Base-by-base conservation (phyloP, 64 coral and sea anemone genomes). In the Montipora capricornis region DNA sequence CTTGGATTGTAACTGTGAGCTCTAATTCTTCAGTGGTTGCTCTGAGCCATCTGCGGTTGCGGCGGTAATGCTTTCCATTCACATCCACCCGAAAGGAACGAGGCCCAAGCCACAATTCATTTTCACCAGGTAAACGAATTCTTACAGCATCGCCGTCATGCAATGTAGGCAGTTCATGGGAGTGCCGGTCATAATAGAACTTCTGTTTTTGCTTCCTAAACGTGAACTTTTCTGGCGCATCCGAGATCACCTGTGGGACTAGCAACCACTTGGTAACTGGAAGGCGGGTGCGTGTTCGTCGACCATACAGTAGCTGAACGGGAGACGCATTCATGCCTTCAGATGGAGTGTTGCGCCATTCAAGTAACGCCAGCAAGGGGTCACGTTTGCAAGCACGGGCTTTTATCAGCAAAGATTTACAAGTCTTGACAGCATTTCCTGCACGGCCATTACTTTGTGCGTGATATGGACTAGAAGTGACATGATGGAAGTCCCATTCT, bases 181-280 rank as follows among this genome's bases (percentile, higher is more conserved):
- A 51, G 13, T 80, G 78, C 4, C 78, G 48, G 20, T 80, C 78
- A 51, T 80, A 80, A 57, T 80, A 80, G 8, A 44, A 6, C 26
- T 75, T 44, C 53, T 57, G 53, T 57, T 57, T 57, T 57, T 57
- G 53, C 53, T 57, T 57, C 53, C 17, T 75, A 75, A 58, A 20
- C 47, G n/a, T 52, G 49, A 80, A 55, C 50, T 22, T 80, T 20
- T 55, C 50, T 47, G 78, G 49, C 5, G 55, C 47, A 80, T 57
- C 78, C 17, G 49, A n/a, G 14, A 80, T 57, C 78, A 80, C 78
- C 49, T 60, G 78, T 80, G 52, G 78, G 13, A 20, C 47, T 55
- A 90, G 58, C 44, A 90, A 59, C 8, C 17, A 26, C 59, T 80
- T 80, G 76, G 76, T 20, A 49, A 78, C 66, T 90, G 62, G 89